Conservation (phyloP, 2,888 invertebrate genomes). For the Micoletzkya japonica region DNA sequence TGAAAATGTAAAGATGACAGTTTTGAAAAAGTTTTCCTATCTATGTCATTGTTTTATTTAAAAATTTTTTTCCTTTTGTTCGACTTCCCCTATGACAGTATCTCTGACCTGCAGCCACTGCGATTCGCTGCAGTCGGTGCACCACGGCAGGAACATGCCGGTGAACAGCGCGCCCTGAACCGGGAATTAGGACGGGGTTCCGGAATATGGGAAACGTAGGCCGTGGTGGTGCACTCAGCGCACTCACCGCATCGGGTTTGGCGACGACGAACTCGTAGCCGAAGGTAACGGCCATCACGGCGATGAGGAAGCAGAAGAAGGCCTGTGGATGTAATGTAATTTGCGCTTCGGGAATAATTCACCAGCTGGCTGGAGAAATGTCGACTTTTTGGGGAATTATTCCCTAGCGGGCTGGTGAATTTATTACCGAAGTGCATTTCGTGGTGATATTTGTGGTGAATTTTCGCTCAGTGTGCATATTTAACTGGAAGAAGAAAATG, state of each 20-base stretch:
- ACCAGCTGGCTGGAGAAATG: background rate
- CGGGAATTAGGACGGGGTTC: too few species aligned
- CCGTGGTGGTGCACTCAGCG: background rate
- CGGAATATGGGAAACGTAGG: too few species aligned
- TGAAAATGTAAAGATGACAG: slow-evolving; percentile 44
- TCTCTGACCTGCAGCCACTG: slow-evolving; percentile 68
- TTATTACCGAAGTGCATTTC: too few species aligned
- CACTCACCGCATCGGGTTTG: slow-evolving; percentile 40
- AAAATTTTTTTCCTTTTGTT: too few species aligned
- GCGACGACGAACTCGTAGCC: slow-evolving; percentile 71
- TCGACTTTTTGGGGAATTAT: background rate
- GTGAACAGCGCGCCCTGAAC: slow-evolving; percentile 74
- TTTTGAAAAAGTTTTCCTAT: background rate
- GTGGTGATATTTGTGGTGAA: too few species aligned
- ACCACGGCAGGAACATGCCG: slow-evolving; percentile 82
- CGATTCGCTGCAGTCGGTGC: slow-evolving; percentile 73
- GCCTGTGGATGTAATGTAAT: slow-evolving; percentile 60
- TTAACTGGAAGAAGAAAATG: too few species aligned
- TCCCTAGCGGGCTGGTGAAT: background rate
- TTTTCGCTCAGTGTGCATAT: too few species aligned
- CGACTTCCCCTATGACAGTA: too few species aligned
- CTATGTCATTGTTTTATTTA: too few species aligned
- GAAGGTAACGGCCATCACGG: slow-evolving; percentile 83
- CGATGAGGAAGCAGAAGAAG: slow-evolving; percentile 80
- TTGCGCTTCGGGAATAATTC: background rate